A percentile compares a stretch with the other conserved stretches of the same genome.
Conservation (phyloP, 1,140 invertebrate genomes). For the Theocolax elegans region DNA sequence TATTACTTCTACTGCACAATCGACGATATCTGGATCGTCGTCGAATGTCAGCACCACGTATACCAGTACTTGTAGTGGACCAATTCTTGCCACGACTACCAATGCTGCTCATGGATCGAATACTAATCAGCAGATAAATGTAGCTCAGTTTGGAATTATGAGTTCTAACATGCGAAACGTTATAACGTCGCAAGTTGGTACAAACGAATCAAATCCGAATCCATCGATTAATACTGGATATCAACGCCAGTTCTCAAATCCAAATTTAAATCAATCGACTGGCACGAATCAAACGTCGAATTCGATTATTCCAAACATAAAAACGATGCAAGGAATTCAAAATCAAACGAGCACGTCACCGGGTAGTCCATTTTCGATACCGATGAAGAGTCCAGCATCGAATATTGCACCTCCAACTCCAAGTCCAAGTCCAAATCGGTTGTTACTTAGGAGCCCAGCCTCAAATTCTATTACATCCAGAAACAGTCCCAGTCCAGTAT, state of each 20-base stretch:
- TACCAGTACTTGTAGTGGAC: slow-evolving; percentile 58
- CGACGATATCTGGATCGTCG: slow-evolving; percentile 47
- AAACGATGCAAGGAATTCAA: slow-evolving; percentile 63
- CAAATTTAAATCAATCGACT: slow-evolving; percentile 37
- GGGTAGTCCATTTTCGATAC: slow-evolving; percentile 65
- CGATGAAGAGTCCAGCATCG: slow-evolving; percentile 64
- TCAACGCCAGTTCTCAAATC: slow-evolving; percentile 57
- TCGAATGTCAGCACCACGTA: slow-evolving; percentile 56
- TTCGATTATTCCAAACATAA: slow-evolving; percentile 59
- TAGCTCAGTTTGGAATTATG: slow-evolving; percentile 62
- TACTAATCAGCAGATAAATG: slow-evolving; percentile 57
- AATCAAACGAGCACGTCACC: slow-evolving; percentile 61
- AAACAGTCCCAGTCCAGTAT: slow-evolving; percentile 65
- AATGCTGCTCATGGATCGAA: slow-evolving; percentile 56
- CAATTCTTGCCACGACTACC: slow-evolving; percentile 55
- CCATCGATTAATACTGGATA: slow-evolving; percentile 42
- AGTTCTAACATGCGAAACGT: slow-evolving; percentile 61
- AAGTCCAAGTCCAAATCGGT: slow-evolving; percentile 64
- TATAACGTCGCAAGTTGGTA: slow-evolving; percentile 53
- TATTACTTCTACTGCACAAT: slow-evolving; percentile 43
- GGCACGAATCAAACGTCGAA: slow-evolving; percentile 52
- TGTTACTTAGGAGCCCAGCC: slow-evolving; percentile 62
- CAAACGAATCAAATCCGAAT: slow-evolving; percentile 35
- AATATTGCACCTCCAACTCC: slow-evolving; percentile 66
- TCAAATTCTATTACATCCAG: slow-evolving; percentile 65